Base-by-base conservation (phyloP, 2,113 vertebrate species). In the Toxostoma redivivum region DNA sequence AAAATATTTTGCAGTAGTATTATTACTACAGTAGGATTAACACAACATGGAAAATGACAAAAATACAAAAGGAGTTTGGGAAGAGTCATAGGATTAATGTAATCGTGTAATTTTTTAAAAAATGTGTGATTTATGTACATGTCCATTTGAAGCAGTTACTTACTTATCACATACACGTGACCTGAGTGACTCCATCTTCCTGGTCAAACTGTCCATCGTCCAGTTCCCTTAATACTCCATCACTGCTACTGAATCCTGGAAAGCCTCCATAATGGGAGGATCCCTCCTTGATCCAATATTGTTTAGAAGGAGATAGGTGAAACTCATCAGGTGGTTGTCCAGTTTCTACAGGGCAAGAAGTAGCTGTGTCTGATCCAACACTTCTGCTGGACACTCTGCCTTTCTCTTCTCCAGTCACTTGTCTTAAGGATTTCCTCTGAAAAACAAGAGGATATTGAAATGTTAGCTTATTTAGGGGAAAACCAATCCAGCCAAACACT, bases 171-270 rank as follows among this genome's bases (percentile, higher is more conserved):
- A 99, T 99, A 65, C 99, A 99, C 1, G 99, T 99, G 96, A 99
- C 99, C 96, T 99, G 98, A 15, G 98, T 98, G n/a, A 98, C 98
- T 42, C 98, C 99, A 33, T 99, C 99, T 27, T 99, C 99, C 88
- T 99, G 99, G 79, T 99, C 99, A 31, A 99, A 98, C 64, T 98
- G 98, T 33, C 98, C 98, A 12, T 99, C 99, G 42, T 99, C 99
- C 81, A 99, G 95, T 81, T 99, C 99, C 56, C 98, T 98, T 38
- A 99, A 94, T 71, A 98, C 96, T 53, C 98, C 97, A 89, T 98
- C 98, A 10, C 97, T 98, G 51, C 98, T 98, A 40, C 98, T 98
- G 70, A 99, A 98, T 27, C 98, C 98, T 0, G 98, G 96, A 94
- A 99, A 98, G 54, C 97, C 97, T 24, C 98, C 97, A 35, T 92